These are phyloP conservation scores for Eolophus roseicapilla DNA, from an alignment of 2,113 vertebrate genomes.

Conservation along the genomic window DNA sequence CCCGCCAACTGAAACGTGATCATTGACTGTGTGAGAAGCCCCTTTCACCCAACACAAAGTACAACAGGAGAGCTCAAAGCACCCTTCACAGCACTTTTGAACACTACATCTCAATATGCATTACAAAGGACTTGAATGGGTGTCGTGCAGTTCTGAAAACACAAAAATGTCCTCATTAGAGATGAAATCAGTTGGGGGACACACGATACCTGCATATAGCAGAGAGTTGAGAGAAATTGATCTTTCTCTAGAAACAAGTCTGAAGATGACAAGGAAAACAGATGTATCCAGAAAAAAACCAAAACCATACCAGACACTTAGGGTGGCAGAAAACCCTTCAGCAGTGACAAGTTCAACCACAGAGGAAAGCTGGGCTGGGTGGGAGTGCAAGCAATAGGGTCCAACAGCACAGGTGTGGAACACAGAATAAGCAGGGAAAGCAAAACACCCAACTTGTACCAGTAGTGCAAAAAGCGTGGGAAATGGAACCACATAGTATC, in stretches of 20 bases:
- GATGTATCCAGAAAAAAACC: background rate
- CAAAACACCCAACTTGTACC: background rate
- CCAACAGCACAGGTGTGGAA: background rate
- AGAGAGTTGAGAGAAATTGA: background rate
- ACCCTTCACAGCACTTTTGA: background rate
- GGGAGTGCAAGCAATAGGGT: background rate
- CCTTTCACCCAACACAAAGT: background rate
- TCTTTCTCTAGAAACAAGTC: background rate
- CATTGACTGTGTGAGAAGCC: background rate
- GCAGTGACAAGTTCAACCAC: background rate
- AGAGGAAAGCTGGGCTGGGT: background rate
- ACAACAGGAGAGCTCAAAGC: slow-evolving; percentile 4
- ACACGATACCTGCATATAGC: accelerated
- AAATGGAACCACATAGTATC: background rate
- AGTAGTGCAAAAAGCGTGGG: background rate
- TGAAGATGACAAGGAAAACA: background rate
- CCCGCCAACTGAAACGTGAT: background rate
- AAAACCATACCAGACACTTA: background rate
- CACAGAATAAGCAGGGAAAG: background rate
- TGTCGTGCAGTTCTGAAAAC: background rate
- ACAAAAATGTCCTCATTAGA: background rate
- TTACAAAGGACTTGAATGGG: background rate
- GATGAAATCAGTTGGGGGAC: accelerated
- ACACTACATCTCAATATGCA: background rate
- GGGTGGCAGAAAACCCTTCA: background rate